Base-by-base conservation (phyloP, 2,888 invertebrate species). In the Elmis aenea region DNA sequence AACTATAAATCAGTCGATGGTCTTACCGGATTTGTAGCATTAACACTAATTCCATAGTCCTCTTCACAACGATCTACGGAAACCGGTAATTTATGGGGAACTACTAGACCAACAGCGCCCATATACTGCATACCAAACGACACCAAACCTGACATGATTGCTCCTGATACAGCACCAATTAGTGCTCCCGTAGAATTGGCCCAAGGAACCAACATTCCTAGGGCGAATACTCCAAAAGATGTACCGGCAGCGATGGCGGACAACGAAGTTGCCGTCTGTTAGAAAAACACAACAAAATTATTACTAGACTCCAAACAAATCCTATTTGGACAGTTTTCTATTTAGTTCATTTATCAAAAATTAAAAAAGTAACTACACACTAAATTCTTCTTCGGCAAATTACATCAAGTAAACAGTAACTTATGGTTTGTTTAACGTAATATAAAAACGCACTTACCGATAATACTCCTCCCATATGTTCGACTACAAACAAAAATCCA, bases 211-310 rank as follows among this genome's bases (percentile, higher is more conserved):
- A 81, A 70, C 81, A 90, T 86, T 41, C 90, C 90, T 12, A 90
- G 68, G 0, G 86, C 82, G 59, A 90, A 90, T 5, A 89, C 75
- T 0, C 89, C 90, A 52, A 87, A 84, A 0, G 88, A 83, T 4
- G 87, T 83, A 22, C 87, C 85, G 1, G 87, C 83, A 1, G 87
- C 84, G 46, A 90, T 86, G 0, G 88, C 85, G n/a, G 87, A 83
- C 28, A 88, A 66, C 9, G 86, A 83, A 22, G 83, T 80, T 0
- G 83, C 81, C 42, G 81, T 77, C 69, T 76, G 47, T n/a, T n/a
- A n/a, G n/a, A n/a, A n/a, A n/a, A n/a, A n/a, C n/a, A n/a, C n/a
- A 6, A 59, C 52, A n/a, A n/a, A n/a, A n/a, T n/a, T n/a, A n/a
- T n/a, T n/a, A n/a, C n/a, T n/a, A n/a, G n/a, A n/a, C n/a, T n/a